Evolutionary conservation across 1,140 invertebrate species (phyloP), one percentile per base, ranked within the genome.

Genomic region (Neodiprion virginianus): DNA sequence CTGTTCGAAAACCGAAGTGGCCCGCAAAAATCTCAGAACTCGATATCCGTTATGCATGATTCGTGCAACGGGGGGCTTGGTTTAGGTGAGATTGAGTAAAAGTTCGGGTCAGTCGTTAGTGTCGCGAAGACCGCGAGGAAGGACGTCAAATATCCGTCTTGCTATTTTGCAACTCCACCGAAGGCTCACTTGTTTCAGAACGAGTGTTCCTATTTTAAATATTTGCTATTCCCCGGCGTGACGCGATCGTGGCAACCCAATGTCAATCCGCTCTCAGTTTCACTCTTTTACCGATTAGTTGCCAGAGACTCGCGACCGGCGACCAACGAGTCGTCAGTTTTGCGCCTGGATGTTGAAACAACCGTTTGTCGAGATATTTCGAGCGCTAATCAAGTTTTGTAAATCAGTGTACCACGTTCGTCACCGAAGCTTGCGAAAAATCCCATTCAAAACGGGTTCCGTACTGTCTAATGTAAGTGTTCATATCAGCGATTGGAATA

Each of bases 161-260:
- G 53, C 53, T 61, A 9, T 61, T 61, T 61, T 61, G 53, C 53
- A 61, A 61, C n/a, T 8, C n/a, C 11, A 14, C 53, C 8, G 53
- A 61, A 61, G 53, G 53, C 53, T 61, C 53, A 14, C 53, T 12
- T 17, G 11, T 61, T 17, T 17, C 53, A 61, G 28, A 40, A 40
- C 53, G 53, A 61, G n/a, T 17, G 53, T 61, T 61, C 53, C 53
- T 61, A 61, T 61, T 61, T 11, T 17, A 61, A 61, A 61, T 61
- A 61, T 61, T 61, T 61, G 53, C 53, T 61, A 61, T 61, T 61
- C 53, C 53, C n/a, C 53, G 53, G 53, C n/a, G 11, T 61, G 53
- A 61, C 8, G 53, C 53, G 53, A 61, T 61, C 53, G 53, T 8
- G 53, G 11, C 53, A 17, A 61, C 5, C 53, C 53, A 61, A 61